These are phyloP conservation scores for Dinocampus coccinellae DNA, from an alignment of 2,888 invertebrate genomes.

Conservation along the genomic window DNA sequence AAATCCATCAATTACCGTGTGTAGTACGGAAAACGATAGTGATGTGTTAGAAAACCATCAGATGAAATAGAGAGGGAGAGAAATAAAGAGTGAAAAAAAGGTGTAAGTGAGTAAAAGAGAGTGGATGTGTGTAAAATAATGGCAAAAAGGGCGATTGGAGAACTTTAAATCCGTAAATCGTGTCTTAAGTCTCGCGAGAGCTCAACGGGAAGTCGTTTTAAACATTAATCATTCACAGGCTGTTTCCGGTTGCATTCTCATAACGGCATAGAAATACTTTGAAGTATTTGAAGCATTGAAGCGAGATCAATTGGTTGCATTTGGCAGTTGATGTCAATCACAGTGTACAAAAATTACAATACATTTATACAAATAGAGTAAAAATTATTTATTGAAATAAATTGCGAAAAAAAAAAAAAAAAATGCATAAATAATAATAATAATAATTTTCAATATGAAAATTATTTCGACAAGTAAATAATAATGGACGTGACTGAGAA, in stretches of 20 bases:
- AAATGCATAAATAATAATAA: too few species aligned
- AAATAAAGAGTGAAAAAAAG: too few species aligned
- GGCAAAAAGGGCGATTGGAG: background rate
- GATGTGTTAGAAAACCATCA: too few species aligned
- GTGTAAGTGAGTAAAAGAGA: background rate
- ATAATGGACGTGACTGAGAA: background rate
- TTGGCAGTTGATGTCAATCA: constrained; percentile 11
- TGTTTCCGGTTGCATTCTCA: constrained; percentile 41
- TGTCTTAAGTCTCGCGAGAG: constrained; percentile 20
- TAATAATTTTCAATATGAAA: too few species aligned
- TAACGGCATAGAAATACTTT: background rate
- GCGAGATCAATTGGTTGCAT: background rate
- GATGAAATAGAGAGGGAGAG: too few species aligned
- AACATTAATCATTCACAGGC: constrained; percentile 51
- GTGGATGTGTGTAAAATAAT: background rate
- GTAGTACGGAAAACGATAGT: background rate
- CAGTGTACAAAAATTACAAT: background rate
- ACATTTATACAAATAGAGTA: background rate
- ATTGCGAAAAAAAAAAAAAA: too few species aligned
- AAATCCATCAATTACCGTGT: constrained; percentile 5
- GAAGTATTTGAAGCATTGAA: constrained; percentile 24
- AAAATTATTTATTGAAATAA: too few species aligned
- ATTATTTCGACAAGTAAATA: too few species aligned
- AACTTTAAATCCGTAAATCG: constrained; percentile 20
- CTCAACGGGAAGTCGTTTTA: constrained; percentile 24